Evolutionary conservation across 2,113 vertebrate species (phyloP).

Genomic region (Pseudonaja textilis): DNA sequence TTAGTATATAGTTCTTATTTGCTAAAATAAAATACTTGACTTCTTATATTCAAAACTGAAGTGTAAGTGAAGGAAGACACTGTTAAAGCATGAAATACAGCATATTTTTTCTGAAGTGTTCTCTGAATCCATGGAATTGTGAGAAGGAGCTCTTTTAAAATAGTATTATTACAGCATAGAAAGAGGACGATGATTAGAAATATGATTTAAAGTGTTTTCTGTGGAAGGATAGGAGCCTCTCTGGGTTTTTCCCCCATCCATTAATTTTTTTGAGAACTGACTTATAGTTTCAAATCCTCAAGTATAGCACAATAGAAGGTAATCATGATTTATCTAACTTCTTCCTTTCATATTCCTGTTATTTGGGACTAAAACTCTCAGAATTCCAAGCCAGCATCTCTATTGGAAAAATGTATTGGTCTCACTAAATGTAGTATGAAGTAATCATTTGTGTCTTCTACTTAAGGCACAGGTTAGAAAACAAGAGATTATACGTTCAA

Average conservation of each 20-base stretch:
- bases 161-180: background rate
- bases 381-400: background rate
- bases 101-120: background rate
- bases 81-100: background rate
- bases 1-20: conserved; percentile 11
- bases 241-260: background rate
- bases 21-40: background rate
- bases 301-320: background rate
- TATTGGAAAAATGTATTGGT: background rate
- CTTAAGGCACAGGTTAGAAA: too few species aligned
- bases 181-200: background rate
- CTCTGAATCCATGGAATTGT: conserved; percentile 1
- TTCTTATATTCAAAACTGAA: background rate
- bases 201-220: background rate
- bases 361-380: background rate
- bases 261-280: background rate
- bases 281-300: background rate
- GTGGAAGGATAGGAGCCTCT: background rate
- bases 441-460: background rate
- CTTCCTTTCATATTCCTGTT: background rate
- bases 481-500: too few species aligned
- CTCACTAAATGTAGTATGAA: background rate
- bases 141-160: background rate
- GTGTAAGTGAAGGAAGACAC: conserved; percentile 7
- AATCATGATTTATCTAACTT: background rate